Evolutionary conservation across 1,140 invertebrate species (phyloP), one percentile per base, ranked within the genome.

Genomic region (Solen grandis): DNA sequence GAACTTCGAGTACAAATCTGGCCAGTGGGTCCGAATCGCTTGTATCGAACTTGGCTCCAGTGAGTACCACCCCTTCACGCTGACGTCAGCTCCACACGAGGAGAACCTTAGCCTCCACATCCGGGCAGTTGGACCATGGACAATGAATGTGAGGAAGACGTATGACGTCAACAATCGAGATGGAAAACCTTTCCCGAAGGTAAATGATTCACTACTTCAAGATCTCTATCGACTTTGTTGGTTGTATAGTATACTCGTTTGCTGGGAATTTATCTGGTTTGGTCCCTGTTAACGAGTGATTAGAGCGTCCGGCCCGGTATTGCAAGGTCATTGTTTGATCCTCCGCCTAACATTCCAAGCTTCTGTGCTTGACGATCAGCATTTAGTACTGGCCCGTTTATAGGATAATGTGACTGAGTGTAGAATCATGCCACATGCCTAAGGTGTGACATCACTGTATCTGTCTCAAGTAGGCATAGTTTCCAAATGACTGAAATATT

Each of bases 41-140:
- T 99, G 98, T 88, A 8, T 97, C 0, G 95, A 96, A 0, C 98
- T 99, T 85, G 95, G 96, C 63, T 95, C 96, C 33, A 95, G 96
- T 79, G 99, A 99, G 91, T 99, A 97, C 92, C 99, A 99, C 92
- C 98, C 98, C 0, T 99, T 99, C 88, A 99, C 99, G 0, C 92
- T 99, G 41, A 99, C 99, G 0, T 99, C 98, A 14, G 97, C 98
- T 0, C 99, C 99, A 0, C 99, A 99, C 88, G 98, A 99, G 90
- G 99, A 99, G 91, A 97, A 96, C 89, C 93, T 99, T 0, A 98
- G 97, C 5, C 98, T 99, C 84, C 99, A 99, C 90, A 99, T 99
- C 82, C 99, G 99, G 41, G 41, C 41, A 19, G 41, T 46, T 10
- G 41, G 41, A 46, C 41, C 41, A 10, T 46, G 41, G 41, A 95